phyloP scores from a whole-genome alignment of 2,888 invertebrate species.

The Furcula furcula region DNA sequence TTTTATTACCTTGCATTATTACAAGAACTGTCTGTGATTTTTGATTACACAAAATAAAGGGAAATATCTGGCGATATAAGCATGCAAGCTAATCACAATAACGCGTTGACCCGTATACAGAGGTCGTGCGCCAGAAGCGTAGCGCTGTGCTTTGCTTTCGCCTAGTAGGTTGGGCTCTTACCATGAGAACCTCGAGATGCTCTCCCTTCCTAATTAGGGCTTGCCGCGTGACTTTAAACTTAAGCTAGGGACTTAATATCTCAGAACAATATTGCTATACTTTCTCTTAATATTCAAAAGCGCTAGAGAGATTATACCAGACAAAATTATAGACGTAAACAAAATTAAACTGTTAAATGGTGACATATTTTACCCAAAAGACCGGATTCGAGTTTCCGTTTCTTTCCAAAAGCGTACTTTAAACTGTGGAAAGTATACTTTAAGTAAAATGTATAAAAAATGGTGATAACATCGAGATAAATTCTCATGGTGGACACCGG shows the following conservation, averaged over 20 bases:
- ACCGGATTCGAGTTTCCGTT: no score
- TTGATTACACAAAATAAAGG: background rate
- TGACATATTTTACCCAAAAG: no score
- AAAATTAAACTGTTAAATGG: no score
- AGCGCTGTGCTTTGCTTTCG: conserved; percentile 36
- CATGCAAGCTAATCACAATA: conserved; percentile 52
- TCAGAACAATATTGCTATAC: background rate
- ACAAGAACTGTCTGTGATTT: background rate
- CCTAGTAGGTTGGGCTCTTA: conserved; percentile 36
- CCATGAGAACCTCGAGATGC: conserved; percentile 23
- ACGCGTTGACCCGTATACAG: conserved; percentile 58
- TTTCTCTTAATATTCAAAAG: background rate
- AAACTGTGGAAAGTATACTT: conserved; percentile 6
- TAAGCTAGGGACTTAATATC: background rate
- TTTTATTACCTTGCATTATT: background rate
- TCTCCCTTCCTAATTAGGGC: conserved; percentile 13
- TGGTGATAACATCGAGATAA: conserved; percentile 15
- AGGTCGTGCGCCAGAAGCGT: conserved; percentile 58
- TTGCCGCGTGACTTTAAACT: background rate
- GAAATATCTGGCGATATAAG: conserved; percentile 36
- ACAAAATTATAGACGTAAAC: no score
- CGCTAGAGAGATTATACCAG: conserved; percentile 3
- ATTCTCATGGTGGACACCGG: conserved; percentile 35
- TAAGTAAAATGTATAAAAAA: conserved; percentile 15
- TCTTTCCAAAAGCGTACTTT: no score